These are phyloP conservation scores for Antedon mediterranea DNA, from an alignment of 53 echinoderm and acorn worm species.

Conservation along the genomic window DNA sequence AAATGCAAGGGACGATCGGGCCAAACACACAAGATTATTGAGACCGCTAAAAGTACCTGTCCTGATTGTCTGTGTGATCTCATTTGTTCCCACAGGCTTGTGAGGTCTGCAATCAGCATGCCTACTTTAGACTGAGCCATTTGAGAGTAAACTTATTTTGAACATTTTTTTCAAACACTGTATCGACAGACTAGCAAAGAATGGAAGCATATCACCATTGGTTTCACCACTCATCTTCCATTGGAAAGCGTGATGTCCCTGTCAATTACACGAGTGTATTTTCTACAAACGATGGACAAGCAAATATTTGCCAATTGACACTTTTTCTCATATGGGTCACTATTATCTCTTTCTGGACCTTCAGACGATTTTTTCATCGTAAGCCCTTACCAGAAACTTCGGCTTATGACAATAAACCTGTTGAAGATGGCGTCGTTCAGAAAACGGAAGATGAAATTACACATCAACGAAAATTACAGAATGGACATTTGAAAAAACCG, in stretches of 20 bases:
- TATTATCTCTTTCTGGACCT: slow-evolving; percentile 14
- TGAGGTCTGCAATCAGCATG: too few species aligned
- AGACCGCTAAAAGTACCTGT: too few species aligned
- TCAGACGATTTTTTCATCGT: slow-evolving; percentile 8
- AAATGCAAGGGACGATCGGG: too few species aligned
- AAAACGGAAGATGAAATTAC: background rate
- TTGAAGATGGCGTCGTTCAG: background rate
- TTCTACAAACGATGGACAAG: background rate
- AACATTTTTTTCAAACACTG: too few species aligned
- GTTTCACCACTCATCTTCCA: background rate
- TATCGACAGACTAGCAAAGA: too few species aligned
- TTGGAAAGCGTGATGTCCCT: background rate
- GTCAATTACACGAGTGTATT: background rate
- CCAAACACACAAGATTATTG: too few species aligned
- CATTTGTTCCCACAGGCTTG: too few species aligned
- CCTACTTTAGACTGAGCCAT: too few species aligned
- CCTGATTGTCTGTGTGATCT: too few species aligned
- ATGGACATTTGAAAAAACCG: background rate
- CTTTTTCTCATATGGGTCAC: slow-evolving; percentile 48
- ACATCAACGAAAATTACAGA: background rate
- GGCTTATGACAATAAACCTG: slow-evolving; percentile 7
- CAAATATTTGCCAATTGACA: slow-evolving; percentile 18
- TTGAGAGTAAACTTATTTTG: too few species aligned
- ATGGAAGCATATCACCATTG: background rate
- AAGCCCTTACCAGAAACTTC: background rate